Base-by-base conservation (phyloP, 2,113 vertebrate genomes). In the Phoxinus phoxinus region DNA sequence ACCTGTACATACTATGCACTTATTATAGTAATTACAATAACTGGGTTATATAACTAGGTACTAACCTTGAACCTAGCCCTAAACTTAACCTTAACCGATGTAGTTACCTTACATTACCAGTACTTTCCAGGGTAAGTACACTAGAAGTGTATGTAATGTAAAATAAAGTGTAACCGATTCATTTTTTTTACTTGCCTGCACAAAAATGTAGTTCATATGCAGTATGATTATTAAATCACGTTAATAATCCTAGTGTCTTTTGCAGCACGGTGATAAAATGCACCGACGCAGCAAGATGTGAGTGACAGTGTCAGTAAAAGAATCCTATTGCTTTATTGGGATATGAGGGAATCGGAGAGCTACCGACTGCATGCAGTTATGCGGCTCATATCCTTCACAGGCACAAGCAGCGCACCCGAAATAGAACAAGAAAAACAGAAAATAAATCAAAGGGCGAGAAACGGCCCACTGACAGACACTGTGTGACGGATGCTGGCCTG, bases 301-400 rank as follows among this genome's bases (percentile, higher is more conserved):
- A 83, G 88, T 74, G 90, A 93, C 91, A 91, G 88, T 87, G 90
- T 89, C 90, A 27, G 93, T 93, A 95, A 95, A 91, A 89, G 82
- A 91, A 94, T 89, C 91, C 89, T 86, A 91, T 90, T 92, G 88
- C 94, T 94, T 94, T 93, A 92, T 93, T 93, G 91, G 92, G 91
- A 73, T 86, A 91, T 86, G 90, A 92, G 91, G 91, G 92, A 95
- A 94, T 91, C 90, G 89, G 94, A 95, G 93, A 93, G 90, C 91
- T 89, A 87, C 86, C 86, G n/a, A 84, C 89, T 92, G 91, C 89
- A 86, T 85, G 85, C 32, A 88, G 89, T 87, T 86, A 90, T 91
- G 91, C 27, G 41, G 84, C 85, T 88, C 85, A 80, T 86, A 87
- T 88, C 89, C 81, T 89, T 81, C 53, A 84, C 85, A 72, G 75